Percentiles rank a stretch among this genome's conserved stretches.
Conservation (phyloP, 1,140 invertebrate genomes). For the Tetramorium alpestre region DNA sequence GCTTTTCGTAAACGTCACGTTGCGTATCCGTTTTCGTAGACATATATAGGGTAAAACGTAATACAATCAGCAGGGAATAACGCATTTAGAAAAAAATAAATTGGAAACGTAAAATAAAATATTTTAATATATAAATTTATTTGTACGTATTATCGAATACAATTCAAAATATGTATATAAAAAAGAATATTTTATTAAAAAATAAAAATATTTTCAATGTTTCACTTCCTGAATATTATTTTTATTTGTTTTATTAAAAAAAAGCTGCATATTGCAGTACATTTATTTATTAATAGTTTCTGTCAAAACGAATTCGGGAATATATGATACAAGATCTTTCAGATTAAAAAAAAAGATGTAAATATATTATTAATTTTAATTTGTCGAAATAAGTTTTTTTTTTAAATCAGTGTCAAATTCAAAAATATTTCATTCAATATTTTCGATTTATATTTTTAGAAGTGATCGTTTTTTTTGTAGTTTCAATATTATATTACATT, state of each 20-base stretch:
- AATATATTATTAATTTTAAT: neutral
- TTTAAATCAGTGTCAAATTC: neutral
- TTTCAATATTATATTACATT: neutral
- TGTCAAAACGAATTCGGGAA: neutral
- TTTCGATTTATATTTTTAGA: neutral
- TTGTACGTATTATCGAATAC: neutral
- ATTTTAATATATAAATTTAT: neutral
- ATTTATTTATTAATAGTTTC: neutral
- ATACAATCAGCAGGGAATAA: neutral
- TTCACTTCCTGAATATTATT: neutral
- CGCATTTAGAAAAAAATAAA: neutral
- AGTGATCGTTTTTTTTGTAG: neutral
- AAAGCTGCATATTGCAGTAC: neutral
- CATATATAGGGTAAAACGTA: neutral
- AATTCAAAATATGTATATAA: neutral
- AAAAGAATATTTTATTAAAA: neutral
- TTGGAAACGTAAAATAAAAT: neutral
- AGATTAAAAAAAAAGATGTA: neutral
- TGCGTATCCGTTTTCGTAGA: constrained; percentile 12
- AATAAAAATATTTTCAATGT: neutral
- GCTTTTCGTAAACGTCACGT: constrained; percentile 40
- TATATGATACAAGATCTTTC: neutral
- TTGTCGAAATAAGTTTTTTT: neutral
- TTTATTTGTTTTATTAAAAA: neutral
- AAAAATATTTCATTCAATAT: neutral